Conservation (phyloP, 64 coral and sea anemone genomes). For the Actinia equina region DNA sequence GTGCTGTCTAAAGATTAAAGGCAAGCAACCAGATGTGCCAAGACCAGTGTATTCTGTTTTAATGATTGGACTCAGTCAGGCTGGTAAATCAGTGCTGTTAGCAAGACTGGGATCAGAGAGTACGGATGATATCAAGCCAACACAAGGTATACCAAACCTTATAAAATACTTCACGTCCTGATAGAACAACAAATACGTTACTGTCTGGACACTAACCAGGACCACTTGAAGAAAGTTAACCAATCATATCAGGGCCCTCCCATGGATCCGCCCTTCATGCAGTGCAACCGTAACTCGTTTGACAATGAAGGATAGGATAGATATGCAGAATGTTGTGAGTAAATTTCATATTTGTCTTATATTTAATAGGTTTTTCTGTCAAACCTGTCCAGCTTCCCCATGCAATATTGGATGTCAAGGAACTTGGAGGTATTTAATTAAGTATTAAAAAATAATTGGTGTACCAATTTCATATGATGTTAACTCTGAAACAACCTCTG, state of each 20-base stretch:
- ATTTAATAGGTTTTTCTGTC: conserved; percentile 78
- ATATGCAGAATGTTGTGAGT: background rate
- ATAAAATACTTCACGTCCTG: too few species aligned
- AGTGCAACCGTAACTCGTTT: background rate
- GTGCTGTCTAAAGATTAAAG: conserved; percentile 77
- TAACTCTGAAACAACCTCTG: too few species aligned
- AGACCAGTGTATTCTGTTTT: conserved; percentile 81
- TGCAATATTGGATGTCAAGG: conserved; percentile 94
- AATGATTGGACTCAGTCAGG: conserved; percentile 66
- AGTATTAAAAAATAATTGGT: too few species aligned
- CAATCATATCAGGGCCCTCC: too few species aligned
- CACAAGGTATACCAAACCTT: conserved; percentile 62
- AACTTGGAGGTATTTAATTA: conserved; percentile 78
- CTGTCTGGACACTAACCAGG: too few species aligned
- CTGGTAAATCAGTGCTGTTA: conserved; percentile 90
- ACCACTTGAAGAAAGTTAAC: too few species aligned
- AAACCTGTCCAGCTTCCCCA: conserved; percentile 79
- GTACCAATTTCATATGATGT: too few species aligned
- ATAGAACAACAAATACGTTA: too few species aligned
- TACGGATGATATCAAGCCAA: conserved; percentile 74
- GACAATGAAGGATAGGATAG: too few species aligned
- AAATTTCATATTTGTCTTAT: background rate
- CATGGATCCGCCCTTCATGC: background rate
- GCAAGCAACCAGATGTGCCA: conserved; percentile 49
- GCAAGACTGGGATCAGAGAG: conserved; percentile 71